Evolutionary conservation across 2,797 vertebrate genomes (phyloP).

Genomic region (Bryconaethiops microstoma): DNA sequence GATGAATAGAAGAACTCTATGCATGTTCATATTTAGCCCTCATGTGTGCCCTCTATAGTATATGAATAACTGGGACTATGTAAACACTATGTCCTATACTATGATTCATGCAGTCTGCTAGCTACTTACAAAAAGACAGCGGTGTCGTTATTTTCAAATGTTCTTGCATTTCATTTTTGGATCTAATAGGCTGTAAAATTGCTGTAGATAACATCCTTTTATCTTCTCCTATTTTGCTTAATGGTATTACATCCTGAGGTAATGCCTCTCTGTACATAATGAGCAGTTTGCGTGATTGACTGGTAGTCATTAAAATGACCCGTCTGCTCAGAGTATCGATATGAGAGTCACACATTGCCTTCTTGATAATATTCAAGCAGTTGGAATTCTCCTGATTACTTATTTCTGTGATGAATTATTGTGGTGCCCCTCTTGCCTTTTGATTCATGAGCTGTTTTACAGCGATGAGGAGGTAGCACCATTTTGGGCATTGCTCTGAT

Average conservation of each 20-base stretch:
- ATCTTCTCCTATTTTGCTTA: conserved; percentile 21
- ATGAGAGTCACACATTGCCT: conserved; percentile 28
- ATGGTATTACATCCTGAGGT: conserved; percentile 28
- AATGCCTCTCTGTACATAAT: conserved; percentile 18
- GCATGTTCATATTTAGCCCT: conserved; percentile 39
- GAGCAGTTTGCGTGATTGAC: conserved; percentile 43
- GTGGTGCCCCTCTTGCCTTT: conserved; percentile 40
- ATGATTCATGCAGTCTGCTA: conserved; percentile 24
- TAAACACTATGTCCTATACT: conserved; percentile 14
- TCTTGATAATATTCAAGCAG: conserved; percentile 37
- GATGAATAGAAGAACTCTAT: conserved; percentile 16
- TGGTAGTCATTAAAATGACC: conserved; percentile 40
- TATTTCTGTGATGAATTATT: conserved; percentile 47
- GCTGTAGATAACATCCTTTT: conserved; percentile 50
- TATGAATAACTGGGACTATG: conserved; percentile 12
- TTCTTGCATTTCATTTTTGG: conserved; percentile 5
- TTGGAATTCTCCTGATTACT: conserved; percentile 24
- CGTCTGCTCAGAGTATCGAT: conserved; percentile 35
- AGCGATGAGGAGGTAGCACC: conserved; percentile 45
- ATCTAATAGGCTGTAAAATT: conserved; percentile 48
- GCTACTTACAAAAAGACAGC: background rate
- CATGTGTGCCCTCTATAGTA: conserved; percentile 2
- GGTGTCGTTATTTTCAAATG: background rate
- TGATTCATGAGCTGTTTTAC: conserved; percentile 58
- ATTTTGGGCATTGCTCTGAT: conserved; percentile 60